Evolutionary conservation across 2,888 invertebrate genomes (phyloP), one percentile per base, ranked within the genome.

Genomic region (Andrena bucephala): DNA sequence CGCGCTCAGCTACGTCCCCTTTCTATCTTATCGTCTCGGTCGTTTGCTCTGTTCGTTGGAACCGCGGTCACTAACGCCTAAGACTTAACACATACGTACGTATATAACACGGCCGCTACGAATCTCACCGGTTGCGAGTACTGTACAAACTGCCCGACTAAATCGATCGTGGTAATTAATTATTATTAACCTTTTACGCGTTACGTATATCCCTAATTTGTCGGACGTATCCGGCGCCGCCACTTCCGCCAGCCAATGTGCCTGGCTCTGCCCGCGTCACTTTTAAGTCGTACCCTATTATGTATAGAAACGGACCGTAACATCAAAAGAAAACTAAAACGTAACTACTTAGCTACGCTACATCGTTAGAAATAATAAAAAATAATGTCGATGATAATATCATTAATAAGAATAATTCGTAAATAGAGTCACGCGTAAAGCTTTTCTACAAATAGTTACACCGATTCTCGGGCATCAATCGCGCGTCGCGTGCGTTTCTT

Each of bases 381-480:
- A 73, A 73, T 62, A 74, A 57, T 57, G 73, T 66, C 66, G 66
- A 29, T n/a, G 72, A 73, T 27, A 20, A 27, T 42, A 16, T 42
- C 71, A 52, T 74, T 83, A 68, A 75, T 82, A 90, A 89, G 90
- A 89, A 91, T 90, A 79, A 85, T 85, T 89, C 85, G 86, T 68
- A 68, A 86, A 88, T 87, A 85, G 80, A 76, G 68, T 83, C 75
- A 88, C 90, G 89, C 89, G 90, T 88, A 91, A 93, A 92, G 91
- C 91, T 92, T 93, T 77, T 85, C 91, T 93, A 93, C 91, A 92
- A 91, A 90, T 92, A 92, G 90, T 90, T 92, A 90, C 89, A 92
- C 89, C 91, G 89, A 85, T 88, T 80, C 66, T 86, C 83, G 85
- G 84, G 72, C 74, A 70, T 80, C 33, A 67, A 83, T 54, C 20